These are phyloP conservation scores for Diloba caeruleocephala DNA, from an alignment of 2,888 invertebrate species.

Conservation along the genomic window DNA sequence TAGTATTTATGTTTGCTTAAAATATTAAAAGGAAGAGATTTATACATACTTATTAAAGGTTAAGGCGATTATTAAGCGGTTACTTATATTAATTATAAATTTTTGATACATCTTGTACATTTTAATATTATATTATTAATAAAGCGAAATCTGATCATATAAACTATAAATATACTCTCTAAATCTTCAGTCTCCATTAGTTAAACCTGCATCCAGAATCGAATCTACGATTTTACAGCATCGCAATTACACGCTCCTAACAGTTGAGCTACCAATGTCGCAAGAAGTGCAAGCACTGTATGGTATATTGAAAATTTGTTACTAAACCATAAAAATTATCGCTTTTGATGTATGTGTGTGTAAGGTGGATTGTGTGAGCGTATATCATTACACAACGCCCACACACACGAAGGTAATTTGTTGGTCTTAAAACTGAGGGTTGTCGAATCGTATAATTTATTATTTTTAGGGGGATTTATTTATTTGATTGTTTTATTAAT, in stretches of 20 bases:
- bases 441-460: conserved; percentile 34
- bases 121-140: too few relatives aligned
- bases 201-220: background rate
- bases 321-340: conserved; percentile 60
- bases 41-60: too few relatives aligned
- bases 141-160: too few relatives aligned
- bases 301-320: conserved; percentile 53
- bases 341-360: conserved; percentile 56
- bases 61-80: too few relatives aligned
- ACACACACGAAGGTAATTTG: conserved; percentile 55
- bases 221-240: background rate
- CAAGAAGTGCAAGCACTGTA: conserved; percentile 6
- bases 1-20: too few relatives aligned
- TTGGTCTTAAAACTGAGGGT: conserved; percentile 64
- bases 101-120: too few relatives aligned
- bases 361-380: conserved; percentile 21
- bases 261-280: background rate
- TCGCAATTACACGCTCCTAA: background rate
- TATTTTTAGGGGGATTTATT: background rate
- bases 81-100: too few relatives aligned
- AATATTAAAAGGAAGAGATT: too few relatives aligned
- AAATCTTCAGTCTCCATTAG: too few relatives aligned
- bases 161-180: too few relatives aligned
- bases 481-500: background rate
- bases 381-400: conserved; percentile 38